Evolutionary conservation across 2,113 vertebrate species (phyloP).

Genomic region (Sphyrna mokarran): DNA sequence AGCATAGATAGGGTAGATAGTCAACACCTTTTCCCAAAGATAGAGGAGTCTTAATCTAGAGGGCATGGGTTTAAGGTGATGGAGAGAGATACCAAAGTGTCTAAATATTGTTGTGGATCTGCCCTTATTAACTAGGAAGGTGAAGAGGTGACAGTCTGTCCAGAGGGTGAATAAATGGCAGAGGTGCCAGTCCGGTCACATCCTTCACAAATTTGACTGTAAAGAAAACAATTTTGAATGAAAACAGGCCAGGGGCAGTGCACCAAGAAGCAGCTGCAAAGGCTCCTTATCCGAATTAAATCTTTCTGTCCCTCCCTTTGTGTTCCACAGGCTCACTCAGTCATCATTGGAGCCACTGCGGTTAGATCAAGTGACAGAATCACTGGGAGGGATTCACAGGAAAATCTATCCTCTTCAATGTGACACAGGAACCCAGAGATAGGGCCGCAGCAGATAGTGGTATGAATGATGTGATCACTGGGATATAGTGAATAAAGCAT

Average conservation of each 20-base stretch:
- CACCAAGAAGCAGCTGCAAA: not conserved
- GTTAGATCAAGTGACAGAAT: not conserved
- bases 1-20: too few relatives aligned
- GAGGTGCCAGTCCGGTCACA: not conserved
- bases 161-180: not conserved
- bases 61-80: too few relatives aligned
- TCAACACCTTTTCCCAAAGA: too few relatives aligned
- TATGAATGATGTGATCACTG: not conserved
- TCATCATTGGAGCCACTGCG: not conserved
- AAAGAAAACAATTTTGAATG: not conserved
- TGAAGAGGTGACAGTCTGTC: not conserved
- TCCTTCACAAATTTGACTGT: not conserved
- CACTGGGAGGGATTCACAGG: conserved; percentile 8
- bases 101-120: not conserved
- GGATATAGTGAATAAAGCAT: not conserved
- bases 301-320: not conserved
- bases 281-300: not conserved
- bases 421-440: not conserved
- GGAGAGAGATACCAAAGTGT: too few relatives aligned
- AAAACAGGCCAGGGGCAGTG: not conserved
- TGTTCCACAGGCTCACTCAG: not conserved
- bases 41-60: too few relatives aligned
- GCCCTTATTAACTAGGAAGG: not conserved
- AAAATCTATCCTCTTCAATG: not conserved
- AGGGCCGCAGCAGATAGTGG: not conserved